Base-by-base conservation (phyloP, 2,797 vertebrate genomes). In the Staurois parvus region DNA sequence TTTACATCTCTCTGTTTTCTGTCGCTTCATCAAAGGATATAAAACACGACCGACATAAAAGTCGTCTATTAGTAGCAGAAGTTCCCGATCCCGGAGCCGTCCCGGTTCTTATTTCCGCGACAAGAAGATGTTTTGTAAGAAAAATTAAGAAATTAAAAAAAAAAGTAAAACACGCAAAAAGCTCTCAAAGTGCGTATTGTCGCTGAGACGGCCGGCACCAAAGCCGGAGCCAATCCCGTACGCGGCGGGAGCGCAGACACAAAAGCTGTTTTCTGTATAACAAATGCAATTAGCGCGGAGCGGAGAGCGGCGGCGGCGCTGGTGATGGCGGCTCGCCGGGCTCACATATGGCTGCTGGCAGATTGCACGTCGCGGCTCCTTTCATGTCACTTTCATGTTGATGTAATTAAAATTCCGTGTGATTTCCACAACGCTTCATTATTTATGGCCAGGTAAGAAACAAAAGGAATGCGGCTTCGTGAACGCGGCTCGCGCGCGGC, bases 381-480 rank as follows among this genome's bases (percentile, higher is more conserved):
- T 90, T 91, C 91, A 91, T 91, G 91, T 89, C 81, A 84, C 89
- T 84, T 81, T 90, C 92, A 91, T 90, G 88, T 81, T 90, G 91
- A 92, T 93, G 89, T 86, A 89, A 92, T 93, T 93, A 89, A 86
- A 87, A 86, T 92, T 89, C 90, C 88, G 11, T 83, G 64, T 37
- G 85, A 82, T 91, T 88, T 86, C 81, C 79, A 91, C 52, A 87
- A 83, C 79, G 66, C 72, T 89, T 85, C 84, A 69, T 88, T 91
- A 86, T 91, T 92, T 91, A 90, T 90, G 88, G 89, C 37, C 29
- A 87, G 84, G 75, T 92, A 90, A 90, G 87, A 56, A 84, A 90
- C 83, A 86, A 76, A n/a, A 84, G 52, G 52, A 59, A 59, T 7
- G 21, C 48, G 19, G 13, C 17, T 13, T 13, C 3, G 13, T 3